These are phyloP conservation scores for Marisa cornuarietis DNA, from an alignment of 1,140 invertebrate species.

Conservation along the genomic window DNA sequence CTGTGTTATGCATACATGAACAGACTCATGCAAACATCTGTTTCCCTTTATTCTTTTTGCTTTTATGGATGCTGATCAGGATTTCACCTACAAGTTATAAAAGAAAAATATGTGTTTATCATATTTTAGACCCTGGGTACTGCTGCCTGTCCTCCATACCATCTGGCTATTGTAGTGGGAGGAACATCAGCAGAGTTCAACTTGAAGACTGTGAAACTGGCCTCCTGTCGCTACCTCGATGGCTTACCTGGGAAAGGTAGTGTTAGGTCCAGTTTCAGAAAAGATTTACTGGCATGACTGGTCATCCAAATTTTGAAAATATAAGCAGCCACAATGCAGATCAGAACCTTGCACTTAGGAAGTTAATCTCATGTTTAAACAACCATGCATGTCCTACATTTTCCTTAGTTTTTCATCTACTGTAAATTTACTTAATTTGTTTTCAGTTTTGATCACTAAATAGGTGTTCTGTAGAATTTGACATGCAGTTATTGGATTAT, in stretches of 20 bases:
- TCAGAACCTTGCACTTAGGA: background rate
- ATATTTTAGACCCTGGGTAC: constrained; percentile 63
- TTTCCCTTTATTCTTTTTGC: too few relatives aligned
- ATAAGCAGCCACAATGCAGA: too few relatives aligned
- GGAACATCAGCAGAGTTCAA: constrained; percentile 66
- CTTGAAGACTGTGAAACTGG: constrained; percentile 66
- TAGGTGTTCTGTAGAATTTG: background rate
- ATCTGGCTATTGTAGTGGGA: constrained; percentile 65
- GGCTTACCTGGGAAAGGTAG: constrained; percentile 54
- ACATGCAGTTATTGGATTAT: background rate
- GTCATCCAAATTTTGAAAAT: too few relatives aligned
- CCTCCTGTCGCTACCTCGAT: constrained; percentile 64
- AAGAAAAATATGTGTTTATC: constrained; percentile 7
- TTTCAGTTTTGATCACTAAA: background rate
- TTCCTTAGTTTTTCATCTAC: background rate
- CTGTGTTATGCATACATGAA: too few relatives aligned
- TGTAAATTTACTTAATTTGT: too few relatives aligned
- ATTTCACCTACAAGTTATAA: background rate
- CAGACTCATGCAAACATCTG: too few relatives aligned
- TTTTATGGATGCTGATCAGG: too few relatives aligned
- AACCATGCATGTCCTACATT: background rate
- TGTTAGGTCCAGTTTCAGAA: background rate
- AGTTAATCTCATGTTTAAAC: background rate
- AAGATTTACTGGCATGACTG: too few relatives aligned
- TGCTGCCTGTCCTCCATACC: constrained; percentile 67